A percentile compares a stretch with the other conserved stretches of the same genome.
These are phyloP conservation scores for Chaunax sp. DNA, from an alignment of 2,797 vertebrate species.

Conservation along the genomic window DNA sequence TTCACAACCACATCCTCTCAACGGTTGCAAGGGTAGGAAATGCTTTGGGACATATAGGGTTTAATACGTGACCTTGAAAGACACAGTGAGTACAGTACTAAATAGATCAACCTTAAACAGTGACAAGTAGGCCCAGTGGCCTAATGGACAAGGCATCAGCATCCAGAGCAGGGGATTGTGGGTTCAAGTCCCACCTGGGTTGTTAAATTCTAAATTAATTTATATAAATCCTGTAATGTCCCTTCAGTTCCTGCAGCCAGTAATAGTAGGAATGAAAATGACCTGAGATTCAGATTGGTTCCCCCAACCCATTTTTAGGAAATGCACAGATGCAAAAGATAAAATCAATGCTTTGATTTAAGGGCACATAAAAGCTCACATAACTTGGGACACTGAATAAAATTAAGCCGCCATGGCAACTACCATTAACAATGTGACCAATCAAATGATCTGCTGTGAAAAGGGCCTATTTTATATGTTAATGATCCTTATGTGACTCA, in stretches of 20 bases:
- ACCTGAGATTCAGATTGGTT: too few species aligned
- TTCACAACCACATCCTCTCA: not conserved
- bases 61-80: too few species aligned
- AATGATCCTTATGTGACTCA: not conserved
- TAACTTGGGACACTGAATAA: not conserved
- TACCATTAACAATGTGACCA: too few species aligned
- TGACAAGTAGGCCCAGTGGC: slow-evolving; percentile 66
- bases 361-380: too few species aligned
- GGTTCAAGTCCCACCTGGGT: slow-evolving; percentile 76
- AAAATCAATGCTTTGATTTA: too few species aligned
- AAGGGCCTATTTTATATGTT: not conserved
- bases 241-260: too few species aligned
- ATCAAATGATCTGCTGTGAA: not conserved
- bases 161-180: slow-evolving; percentile 72
- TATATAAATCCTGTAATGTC: too few species aligned
- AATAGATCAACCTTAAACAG: too few species aligned
- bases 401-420: not conserved
- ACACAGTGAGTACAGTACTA: too few species aligned
- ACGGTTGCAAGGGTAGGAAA: not conserved
- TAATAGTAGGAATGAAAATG: too few species aligned
- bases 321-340: too few species aligned
- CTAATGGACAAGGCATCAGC: slow-evolving; percentile 75
- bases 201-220: not conserved
- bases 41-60: not conserved
- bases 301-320: too few species aligned